Evolutionary conservation across 2,797 vertebrate genomes (phyloP).

Genomic region (Sebastes diploproa): DNA sequence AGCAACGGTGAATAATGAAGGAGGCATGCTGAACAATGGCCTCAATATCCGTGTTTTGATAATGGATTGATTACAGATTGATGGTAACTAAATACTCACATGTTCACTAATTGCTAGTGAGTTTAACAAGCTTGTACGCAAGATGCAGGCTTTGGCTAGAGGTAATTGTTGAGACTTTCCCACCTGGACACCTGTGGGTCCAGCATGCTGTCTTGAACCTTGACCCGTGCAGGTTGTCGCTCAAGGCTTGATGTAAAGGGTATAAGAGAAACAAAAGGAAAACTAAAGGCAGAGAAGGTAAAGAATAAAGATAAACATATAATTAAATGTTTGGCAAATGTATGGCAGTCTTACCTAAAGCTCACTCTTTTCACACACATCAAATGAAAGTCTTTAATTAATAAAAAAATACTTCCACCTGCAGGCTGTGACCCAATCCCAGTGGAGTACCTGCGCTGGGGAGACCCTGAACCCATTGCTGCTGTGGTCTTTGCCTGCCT

Average conservation of each 20-base stretch:
- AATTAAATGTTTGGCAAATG: not conserved
- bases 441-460: conserved; percentile 95
- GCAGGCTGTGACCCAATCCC: conserved; percentile 94
- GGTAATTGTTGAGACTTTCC: not conserved
- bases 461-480: conserved; percentile 96
- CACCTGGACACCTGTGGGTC: not conserved
- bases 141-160: not conserved
- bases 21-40: not conserved
- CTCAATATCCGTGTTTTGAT: not conserved
- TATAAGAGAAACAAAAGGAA: not conserved
- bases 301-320: not conserved
- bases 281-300: not conserved
- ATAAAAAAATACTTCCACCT: not conserved
- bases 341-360: not conserved
- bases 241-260: not conserved
- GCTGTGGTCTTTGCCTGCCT: conserved; percentile 96
- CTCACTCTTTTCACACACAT: not conserved
- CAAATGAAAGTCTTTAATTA: not conserved
- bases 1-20: not conserved
- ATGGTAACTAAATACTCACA: not conserved
- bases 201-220: not conserved
- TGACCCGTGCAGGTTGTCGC: not conserved
- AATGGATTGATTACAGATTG: not conserved
- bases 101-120: not conserved
- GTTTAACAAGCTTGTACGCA: not conserved